Evolutionary conservation across 2,797 vertebrate species (phyloP).

Genomic region (Lepilemur septentrionalis): DNA sequence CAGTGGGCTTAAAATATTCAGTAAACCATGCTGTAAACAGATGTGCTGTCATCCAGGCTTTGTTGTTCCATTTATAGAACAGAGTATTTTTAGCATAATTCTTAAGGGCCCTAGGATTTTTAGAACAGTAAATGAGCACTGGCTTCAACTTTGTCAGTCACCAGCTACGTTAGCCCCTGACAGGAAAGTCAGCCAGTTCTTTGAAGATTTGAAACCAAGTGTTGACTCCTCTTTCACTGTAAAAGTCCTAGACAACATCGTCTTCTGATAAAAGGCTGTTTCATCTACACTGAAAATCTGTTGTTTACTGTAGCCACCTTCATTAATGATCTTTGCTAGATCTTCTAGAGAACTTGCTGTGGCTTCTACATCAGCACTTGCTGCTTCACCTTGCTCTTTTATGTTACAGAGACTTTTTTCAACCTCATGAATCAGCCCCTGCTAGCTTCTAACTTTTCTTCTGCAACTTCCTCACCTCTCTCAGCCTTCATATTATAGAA

Average conservation of each 20-base stretch:
- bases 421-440: not conserved
- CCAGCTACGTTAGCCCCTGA: not conserved
- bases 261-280: not conserved
- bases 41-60: not conserved
- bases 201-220: not conserved
- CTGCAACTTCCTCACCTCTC: not conserved
- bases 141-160: not conserved
- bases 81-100: not conserved
- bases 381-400: not conserved
- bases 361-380: not conserved
- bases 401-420: not conserved
- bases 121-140: not conserved
- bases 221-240: not conserved
- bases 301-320: not conserved
- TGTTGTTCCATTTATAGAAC: not conserved
- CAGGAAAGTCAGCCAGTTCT: not conserved
- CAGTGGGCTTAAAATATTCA: not conserved
- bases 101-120: not conserved
- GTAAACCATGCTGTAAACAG: not conserved
- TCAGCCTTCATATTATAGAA: not conserved
- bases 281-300: not conserved
- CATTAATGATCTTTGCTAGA: not conserved
- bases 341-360: not conserved
- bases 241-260: not conserved
- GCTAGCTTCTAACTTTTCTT: not conserved